These are phyloP conservation scores for Malurus alboscapulatus DNA, from an alignment of 2,113 vertebrate species.

Conservation along the genomic window DNA sequence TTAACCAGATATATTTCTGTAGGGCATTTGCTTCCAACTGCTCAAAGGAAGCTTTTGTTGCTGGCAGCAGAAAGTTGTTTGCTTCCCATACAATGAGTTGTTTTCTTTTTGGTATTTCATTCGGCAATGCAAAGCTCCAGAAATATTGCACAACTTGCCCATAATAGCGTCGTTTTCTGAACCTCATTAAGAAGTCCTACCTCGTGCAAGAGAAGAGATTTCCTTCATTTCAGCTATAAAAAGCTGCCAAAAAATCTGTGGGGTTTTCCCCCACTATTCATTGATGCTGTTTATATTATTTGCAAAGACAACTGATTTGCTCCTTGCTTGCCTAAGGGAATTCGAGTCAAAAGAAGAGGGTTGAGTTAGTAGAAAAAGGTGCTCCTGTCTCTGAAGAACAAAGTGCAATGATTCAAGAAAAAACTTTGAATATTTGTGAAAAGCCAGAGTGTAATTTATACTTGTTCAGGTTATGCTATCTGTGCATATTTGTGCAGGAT, in stretches of 20 bases:
- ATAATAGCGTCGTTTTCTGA: neutral
- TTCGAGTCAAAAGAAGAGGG: slow-evolving; percentile 49
- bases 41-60: slow-evolving; percentile 44
- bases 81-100: slow-evolving; percentile 51
- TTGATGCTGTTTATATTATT: slow-evolving; percentile 49
- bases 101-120: slow-evolving; percentile 47
- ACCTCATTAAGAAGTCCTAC: slow-evolving; percentile 15
- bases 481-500: neutral
- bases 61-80: slow-evolving; percentile 16
- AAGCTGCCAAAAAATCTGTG: slow-evolving; percentile 40
- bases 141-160: neutral
- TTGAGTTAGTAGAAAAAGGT: slow-evolving; percentile 47
- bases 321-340: slow-evolving; percentile 41
- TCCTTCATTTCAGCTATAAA: slow-evolving; percentile 29
- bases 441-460: neutral
- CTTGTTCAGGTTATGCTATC: neutral
- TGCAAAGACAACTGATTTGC: slow-evolving; percentile 57
- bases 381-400: slow-evolving; percentile 53
- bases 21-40: slow-evolving; percentile 20
- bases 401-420: slow-evolving; percentile 32
- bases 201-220: neutral
- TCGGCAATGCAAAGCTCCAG: neutral
- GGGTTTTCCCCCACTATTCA: neutral
- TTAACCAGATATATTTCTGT: slow-evolving; percentile 35
- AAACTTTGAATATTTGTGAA: neutral